These are phyloP conservation scores for Pristionchus maxplancki DNA, from an alignment of 2,888 invertebrate genomes.

Conservation along the genomic window DNA sequence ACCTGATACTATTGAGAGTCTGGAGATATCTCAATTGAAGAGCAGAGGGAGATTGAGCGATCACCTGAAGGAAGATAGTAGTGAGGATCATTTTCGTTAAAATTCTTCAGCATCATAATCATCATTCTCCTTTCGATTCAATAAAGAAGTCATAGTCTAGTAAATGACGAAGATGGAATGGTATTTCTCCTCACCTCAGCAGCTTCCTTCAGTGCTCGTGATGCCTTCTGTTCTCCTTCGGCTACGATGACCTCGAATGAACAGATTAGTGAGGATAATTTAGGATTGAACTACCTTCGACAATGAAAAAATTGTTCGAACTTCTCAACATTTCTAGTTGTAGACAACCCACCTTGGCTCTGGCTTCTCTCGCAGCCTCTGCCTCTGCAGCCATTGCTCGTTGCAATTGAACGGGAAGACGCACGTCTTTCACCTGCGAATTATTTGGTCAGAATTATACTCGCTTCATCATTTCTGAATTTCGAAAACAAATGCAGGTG, in stretches of 20 bases:
- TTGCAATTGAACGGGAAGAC: conserved; percentile 92
- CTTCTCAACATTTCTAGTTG: too few species aligned
- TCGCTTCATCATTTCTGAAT: background rate
- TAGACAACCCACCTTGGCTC: conserved; percentile 69
- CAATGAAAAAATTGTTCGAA: too few species aligned
- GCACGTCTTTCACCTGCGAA: conserved; percentile 84
- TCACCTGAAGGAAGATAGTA: conserved; percentile 81
- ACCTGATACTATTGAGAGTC: conserved; percentile 90
- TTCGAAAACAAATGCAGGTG: too few species aligned
- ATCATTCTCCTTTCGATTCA: too few species aligned
- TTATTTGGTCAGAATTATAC: background rate
- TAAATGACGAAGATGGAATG: too few species aligned
- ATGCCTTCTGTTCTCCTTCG: conserved; percentile 90
- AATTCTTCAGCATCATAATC: conserved; percentile 81
- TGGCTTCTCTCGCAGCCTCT: conserved; percentile 91
- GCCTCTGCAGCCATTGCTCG: conserved; percentile 97
- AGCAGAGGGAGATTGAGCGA: conserved; percentile 93
- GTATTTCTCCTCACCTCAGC: conserved; percentile 87
- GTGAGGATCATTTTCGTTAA: conserved; percentile 78
- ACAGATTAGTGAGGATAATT: too few species aligned
- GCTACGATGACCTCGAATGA: conserved; percentile 88
- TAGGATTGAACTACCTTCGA: too few species aligned
- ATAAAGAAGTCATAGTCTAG: too few species aligned
- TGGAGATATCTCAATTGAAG: conserved; percentile 93
- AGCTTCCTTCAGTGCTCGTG: conserved; percentile 93